Evolutionary conservation across 2,113 vertebrate species (phyloP), one percentile per base, ranked within the genome.

Genomic region (Prunella himalayana): DNA sequence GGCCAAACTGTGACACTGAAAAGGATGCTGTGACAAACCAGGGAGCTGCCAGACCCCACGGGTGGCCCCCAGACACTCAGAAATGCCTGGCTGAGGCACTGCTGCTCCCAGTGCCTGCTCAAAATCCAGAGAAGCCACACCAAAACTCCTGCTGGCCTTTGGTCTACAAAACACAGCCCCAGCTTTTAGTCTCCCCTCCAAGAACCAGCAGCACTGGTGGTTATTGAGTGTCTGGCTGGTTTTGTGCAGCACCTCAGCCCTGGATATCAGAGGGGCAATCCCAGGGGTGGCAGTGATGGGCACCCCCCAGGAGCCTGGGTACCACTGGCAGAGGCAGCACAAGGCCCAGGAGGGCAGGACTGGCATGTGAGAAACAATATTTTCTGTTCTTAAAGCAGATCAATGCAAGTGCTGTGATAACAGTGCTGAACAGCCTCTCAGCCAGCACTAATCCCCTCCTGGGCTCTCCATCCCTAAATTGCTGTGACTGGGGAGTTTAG

Each of bases 141-240:
- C 70, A 5, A 31, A 53, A 19, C 15, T 25, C 8, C 0, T 0
- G 3, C 1, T 11, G 22, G 51, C 60, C 66, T 66, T 37, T 39
- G 19, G 23, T 9, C 5, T 1, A n/a, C 6, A 57, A 28, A 78
- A 22, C 4, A 1, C 3, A 35, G 11, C 7, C 4, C 28, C 44
- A 11, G 65, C 6, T 25, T 71, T 61, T 6, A 30, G 37, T 30
- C 9, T 50, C 44, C 9, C 5, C 47, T 50, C 59, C 28, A 23
- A 37, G 35, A 45, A 3, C 13, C 31, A n/a, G 37, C 44, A 44
- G 2, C 2, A 1, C 13, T 71, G 35, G 4, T 1, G 15, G 44
- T 15, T 39, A 22, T 7, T 13, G 2, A 27, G 30, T 7, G 30
- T 7, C 35, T 14, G 33, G 7, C 1, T 49, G n/a, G 25, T 59